Percentiles rank a stretch among this genome's conserved stretches.
phyloP scores from a whole-genome alignment of 1,140 invertebrate species.

The Calycopis cecrops region DNA sequence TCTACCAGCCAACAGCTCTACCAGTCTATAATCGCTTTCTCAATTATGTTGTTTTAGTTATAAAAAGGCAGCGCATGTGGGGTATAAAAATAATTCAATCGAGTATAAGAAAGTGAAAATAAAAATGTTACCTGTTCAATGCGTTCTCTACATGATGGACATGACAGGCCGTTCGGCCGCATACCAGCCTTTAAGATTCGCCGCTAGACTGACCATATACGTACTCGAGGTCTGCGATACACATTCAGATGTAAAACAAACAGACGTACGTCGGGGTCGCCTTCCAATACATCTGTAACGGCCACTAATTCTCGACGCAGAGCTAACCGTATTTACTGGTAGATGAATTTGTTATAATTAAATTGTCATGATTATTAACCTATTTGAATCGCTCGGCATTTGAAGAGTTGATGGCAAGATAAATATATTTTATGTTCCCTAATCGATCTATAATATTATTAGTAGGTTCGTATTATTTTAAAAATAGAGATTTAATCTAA shows the following conservation, averaged over 20 bases:
- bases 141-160: slow-evolving; percentile 48
- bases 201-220: slow-evolving; percentile 18
- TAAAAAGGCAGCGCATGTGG: not conserved
- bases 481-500: too few species aligned
- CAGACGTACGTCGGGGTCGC: slow-evolving; percentile 3
- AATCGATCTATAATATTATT: too few species aligned
- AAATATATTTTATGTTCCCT: too few species aligned
- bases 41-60: slow-evolving; percentile 6
- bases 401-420: too few species aligned
- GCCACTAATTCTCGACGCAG: not conserved
- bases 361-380: too few species aligned
- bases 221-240: slow-evolving; percentile 12
- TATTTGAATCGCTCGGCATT: too few species aligned
- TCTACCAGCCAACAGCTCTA: too few species aligned
- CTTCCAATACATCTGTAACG: slow-evolving; percentile 1
- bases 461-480: too few species aligned
- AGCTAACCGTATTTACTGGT: too few species aligned
- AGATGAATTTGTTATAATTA: too few species aligned
- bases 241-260: slow-evolving; percentile 12
- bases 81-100: slow-evolving; percentile 15
- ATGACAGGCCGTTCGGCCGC: slow-evolving; percentile 40
- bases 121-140: slow-evolving; percentile 30
- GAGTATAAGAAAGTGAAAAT: slow-evolving; percentile 39
- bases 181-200: slow-evolving; percentile 23
- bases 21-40: not conserved